Conservation (phyloP, 2,113 vertebrate genomes). For the Myxocyprinus asiaticus region DNA sequence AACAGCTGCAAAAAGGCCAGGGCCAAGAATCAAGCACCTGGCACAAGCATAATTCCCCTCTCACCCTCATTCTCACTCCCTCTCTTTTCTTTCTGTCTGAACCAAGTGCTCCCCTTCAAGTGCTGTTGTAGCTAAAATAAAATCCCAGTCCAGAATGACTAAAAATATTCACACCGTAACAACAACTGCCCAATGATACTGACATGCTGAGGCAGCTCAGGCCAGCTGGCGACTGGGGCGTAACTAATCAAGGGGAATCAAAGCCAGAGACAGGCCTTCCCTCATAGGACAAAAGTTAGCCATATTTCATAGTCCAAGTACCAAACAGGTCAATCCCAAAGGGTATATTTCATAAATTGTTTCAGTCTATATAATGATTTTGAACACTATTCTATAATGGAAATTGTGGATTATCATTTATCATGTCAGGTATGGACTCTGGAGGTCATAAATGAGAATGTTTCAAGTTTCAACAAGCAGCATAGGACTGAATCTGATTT, state of each 20-base stretch:
- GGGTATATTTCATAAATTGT: not conserved
- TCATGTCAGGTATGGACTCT: not conserved
- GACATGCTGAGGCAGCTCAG: slow-evolving; percentile 47
- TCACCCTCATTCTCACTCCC: slow-evolving; percentile 42
- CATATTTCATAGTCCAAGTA: not conserved
- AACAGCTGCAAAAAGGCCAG: slow-evolving; percentile 65
- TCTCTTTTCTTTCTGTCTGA: slow-evolving; percentile 39
- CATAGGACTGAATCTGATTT: not conserved
- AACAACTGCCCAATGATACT: slow-evolving; percentile 61
- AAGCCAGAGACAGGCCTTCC: not conserved
- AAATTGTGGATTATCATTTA: too few relatives aligned
- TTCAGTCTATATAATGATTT: not conserved
- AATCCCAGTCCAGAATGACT: slow-evolving; percentile 66
- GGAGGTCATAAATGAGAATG: not conserved
- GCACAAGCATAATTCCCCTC: slow-evolving; percentile 39
- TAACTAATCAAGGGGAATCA: slow-evolving; percentile 39
- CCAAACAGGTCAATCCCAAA: not conserved
- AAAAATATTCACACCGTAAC: slow-evolving; percentile 69
- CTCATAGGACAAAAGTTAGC: not conserved
- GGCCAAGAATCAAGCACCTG: slow-evolving; percentile 55
- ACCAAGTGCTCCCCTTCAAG: slow-evolving; percentile 53
- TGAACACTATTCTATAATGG: not conserved
- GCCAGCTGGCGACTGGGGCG: slow-evolving; percentile 58
- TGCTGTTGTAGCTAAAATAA: slow-evolving; percentile 63
- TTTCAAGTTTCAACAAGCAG: not conserved